phyloP scores from a whole-genome alignment of 2,888 invertebrate species.

The Eubasilissa splendida region DNA sequence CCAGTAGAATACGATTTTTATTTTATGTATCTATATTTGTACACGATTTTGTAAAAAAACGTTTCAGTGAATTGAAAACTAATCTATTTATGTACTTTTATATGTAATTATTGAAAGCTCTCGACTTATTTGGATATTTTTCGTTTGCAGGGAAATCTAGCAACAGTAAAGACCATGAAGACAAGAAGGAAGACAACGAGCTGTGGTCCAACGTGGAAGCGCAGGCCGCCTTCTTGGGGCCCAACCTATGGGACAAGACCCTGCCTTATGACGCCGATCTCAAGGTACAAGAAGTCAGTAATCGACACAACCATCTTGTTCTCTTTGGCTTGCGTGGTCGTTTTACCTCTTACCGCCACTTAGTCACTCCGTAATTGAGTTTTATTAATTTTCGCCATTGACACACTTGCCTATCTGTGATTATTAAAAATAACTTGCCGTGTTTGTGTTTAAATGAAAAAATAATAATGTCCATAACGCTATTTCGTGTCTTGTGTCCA shows the following conservation, averaged over 20 bases:
- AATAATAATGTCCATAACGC: conserved; percentile 3
- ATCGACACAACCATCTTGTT: conserved; percentile 66
- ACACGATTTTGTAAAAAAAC: no score
- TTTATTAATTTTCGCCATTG: conserved; percentile 42
- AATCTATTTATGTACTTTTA: no score
- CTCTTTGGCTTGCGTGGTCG: conserved; percentile 65
- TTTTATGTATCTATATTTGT: no score
- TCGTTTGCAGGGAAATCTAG: conserved; percentile 76
- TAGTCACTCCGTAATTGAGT: conserved; percentile 7
- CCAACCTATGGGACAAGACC: conserved; percentile 96
- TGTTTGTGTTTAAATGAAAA: conserved; percentile 21
- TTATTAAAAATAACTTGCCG: conserved; percentile 26
- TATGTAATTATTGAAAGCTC: no score
- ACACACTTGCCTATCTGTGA: conserved; percentile 40
- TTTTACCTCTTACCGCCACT: conserved; percentile 38
- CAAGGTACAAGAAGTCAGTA: conserved; percentile 88
- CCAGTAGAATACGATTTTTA: no score
- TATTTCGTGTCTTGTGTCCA: conserved; percentile 28
- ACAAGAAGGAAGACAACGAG: conserved; percentile 87
- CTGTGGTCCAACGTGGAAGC: conserved; percentile 90
- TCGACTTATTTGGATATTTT: neutral
- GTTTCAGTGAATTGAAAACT: no score
- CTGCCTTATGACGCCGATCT: conserved; percentile 94
- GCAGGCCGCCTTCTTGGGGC: conserved; percentile 95
- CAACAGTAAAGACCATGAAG: conserved; percentile 77